Evolutionary conservation across 1,140 invertebrate species (phyloP).

Genomic region (Sminthurinus signatus): DNA sequence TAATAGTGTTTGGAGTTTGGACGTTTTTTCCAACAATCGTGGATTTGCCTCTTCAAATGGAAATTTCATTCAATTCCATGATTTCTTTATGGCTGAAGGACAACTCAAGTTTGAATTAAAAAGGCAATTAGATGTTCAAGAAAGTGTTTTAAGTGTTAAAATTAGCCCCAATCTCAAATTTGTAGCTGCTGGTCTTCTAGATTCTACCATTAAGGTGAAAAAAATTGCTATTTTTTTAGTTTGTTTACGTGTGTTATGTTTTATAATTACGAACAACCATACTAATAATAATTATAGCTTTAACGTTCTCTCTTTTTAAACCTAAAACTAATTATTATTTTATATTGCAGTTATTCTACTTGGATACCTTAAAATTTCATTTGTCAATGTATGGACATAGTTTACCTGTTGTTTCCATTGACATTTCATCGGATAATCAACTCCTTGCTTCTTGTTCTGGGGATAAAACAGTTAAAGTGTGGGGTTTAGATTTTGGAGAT

Average conservation of each 20-base stretch:
- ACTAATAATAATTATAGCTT: background rate
- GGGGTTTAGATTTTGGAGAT: conserved; percentile 98
- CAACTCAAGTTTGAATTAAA: conserved; percentile 43
- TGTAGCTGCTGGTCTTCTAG: conserved; percentile 80
- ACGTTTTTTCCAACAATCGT: conserved; percentile 26
- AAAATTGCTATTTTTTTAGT: background rate
- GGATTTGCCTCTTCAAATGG: conserved; percentile 37
- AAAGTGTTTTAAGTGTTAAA: conserved; percentile 72
- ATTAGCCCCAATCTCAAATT: conserved; percentile 80
- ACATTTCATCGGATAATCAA: conserved; percentile 85
- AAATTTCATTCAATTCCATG: conserved; percentile 29
- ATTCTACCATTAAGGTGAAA: conserved; percentile 89
- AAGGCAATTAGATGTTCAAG: conserved; percentile 65
- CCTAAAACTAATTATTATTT: too few relatives aligned
- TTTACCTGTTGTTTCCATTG: conserved; percentile 85
- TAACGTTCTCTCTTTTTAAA: background rate
- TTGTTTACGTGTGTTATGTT: background rate
- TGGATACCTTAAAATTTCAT: conserved; percentile 39
- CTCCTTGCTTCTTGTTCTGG: conserved; percentile 89
- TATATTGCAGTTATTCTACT: conserved; percentile 67
- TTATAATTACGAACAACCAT: background rate
- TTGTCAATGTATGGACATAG: conserved; percentile 94
- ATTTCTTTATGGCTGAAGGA: conserved; percentile 34
- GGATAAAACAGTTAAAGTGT: conserved; percentile 94
- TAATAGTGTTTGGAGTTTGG: conserved; percentile 37